phyloP scores from a whole-genome alignment of 1,140 invertebrate species.

The Drosophila kurseongensis region DNA sequence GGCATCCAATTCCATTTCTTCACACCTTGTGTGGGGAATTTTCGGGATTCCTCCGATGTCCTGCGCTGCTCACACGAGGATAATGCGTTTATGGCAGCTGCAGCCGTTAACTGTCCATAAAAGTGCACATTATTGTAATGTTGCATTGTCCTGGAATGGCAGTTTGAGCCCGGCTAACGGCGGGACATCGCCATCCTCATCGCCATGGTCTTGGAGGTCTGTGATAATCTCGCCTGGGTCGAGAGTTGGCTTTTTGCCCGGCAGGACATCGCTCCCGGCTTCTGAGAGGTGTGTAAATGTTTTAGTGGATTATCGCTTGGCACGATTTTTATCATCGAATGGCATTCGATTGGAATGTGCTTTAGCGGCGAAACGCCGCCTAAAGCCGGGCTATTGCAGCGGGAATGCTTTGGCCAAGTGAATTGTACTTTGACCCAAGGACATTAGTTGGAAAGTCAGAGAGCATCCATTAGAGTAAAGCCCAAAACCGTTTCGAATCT shows the following conservation, averaged over 20 bases:
- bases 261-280: conserved; percentile 28
- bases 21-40: conserved; percentile 15
- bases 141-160: conserved; percentile 73
- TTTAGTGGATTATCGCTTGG: conserved; percentile 75
- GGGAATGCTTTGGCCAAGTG: conserved; percentile 32
- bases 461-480: conserved; percentile 54
- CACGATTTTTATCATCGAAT: conserved; percentile 80
- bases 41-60: conserved; percentile 27
- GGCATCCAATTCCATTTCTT: conserved; percentile 25
- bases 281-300: conserved; percentile 44
- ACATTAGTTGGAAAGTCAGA: conserved; percentile 13
- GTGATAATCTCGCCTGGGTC: conserved; percentile 17
- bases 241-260: conserved; percentile 32
- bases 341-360: conserved; percentile 79
- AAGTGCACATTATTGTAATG: conserved; percentile 82
- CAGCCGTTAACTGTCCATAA: conserved; percentile 81
- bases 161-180: conserved; percentile 64
- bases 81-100: conserved; percentile 79
- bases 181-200: conserved; percentile 35
- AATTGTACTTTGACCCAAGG: conserved; percentile 37
- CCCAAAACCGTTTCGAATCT: conserved; percentile 53
- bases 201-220: not conserved
- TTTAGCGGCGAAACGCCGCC: conserved; percentile 50
- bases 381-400: conserved; percentile 55
- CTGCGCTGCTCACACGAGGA: conserved; percentile 31